Conservation (phyloP, 2,888 invertebrate species). For the Operophtera brumata region DNA sequence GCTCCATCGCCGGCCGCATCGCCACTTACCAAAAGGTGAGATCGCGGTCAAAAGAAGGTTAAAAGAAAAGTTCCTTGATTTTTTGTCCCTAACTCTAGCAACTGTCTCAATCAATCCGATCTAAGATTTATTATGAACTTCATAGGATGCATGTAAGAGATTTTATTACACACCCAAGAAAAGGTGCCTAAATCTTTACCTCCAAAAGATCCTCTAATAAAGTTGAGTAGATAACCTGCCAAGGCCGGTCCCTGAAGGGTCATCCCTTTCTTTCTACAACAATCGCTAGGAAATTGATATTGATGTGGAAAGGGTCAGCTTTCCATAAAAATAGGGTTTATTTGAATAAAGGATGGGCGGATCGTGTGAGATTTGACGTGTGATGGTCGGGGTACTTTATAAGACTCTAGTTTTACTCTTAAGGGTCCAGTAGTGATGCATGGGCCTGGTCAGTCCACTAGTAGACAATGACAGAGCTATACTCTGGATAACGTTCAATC, state of each 20-base stretch:
- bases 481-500: constrained; percentile 30
- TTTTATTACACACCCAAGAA: constrained; percentile 21
- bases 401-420: constrained; percentile 60
- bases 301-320: constrained; percentile 79
- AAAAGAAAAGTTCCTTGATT: no score
- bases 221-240: constrained; percentile 70
- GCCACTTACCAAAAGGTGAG: no score
- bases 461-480: constrained; percentile 43
- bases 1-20: no score
- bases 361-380: constrained; percentile 63
- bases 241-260: constrained; percentile 72
- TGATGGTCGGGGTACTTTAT: constrained; percentile 66
- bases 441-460: constrained; percentile 43
- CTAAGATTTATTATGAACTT: not conserved
- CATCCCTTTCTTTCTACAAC: constrained; percentile 80
- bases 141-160: not conserved
- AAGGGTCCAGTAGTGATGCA: constrained; percentile 50
- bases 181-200: constrained; percentile 40
- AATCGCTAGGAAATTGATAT: constrained; percentile 80
- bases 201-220: constrained; percentile 70
- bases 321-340: constrained; percentile 82
- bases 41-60: no score
- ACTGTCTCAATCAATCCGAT: no score
- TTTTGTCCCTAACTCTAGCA: no score
- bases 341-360: constrained; percentile 80